Percentiles rank a stretch among this genome's conserved stretches.
These are phyloP conservation scores for Pseudochromis fuscus DNA, from an alignment of 2,797 vertebrate genomes.

Conservation along the genomic window DNA sequence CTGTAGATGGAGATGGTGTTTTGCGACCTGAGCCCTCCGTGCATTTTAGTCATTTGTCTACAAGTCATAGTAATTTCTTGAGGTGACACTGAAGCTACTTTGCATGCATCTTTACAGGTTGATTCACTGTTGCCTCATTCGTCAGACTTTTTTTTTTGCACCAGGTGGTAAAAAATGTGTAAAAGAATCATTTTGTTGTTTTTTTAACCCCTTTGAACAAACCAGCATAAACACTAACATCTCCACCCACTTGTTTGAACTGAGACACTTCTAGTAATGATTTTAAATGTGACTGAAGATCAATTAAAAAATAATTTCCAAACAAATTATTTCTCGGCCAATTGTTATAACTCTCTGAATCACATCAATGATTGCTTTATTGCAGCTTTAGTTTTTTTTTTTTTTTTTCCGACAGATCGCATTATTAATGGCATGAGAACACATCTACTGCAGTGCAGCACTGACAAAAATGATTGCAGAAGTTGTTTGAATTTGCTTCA, in stretches of 20 bases:
- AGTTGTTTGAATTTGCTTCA: slow-evolving; percentile 57
- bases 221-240: slow-evolving; percentile 13
- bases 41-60: slow-evolving; percentile 69
- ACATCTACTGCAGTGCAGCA: slow-evolving; percentile 82
- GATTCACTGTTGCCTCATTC: slow-evolving; percentile 31
- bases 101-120: slow-evolving; percentile 42
- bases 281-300: slow-evolving; percentile 50
- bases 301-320: slow-evolving; percentile 46
- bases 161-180: slow-evolving; percentile 17
- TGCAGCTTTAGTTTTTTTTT: slow-evolving; percentile 53
- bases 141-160: slow-evolving; percentile 7
- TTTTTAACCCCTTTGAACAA: slow-evolving; percentile 13
- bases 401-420: slow-evolving; percentile 62
- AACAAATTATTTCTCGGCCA: slow-evolving; percentile 54
- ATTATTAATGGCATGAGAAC: slow-evolving; percentile 71
- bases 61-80: slow-evolving; percentile 57
- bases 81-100: slow-evolving; percentile 36
- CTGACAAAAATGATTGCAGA: slow-evolving; percentile 78
- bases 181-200: not conserved
- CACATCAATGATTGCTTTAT: slow-evolving; percentile 57
- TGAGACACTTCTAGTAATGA: slow-evolving; percentile 39
- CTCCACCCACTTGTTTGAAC: slow-evolving; percentile 38
- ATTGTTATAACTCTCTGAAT: slow-evolving; percentile 49
- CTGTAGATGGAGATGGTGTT: slow-evolving; percentile 65
- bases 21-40: slow-evolving; percentile 53